A percentile compares a stretch with the other conserved stretches of the same genome.
Evolutionary conservation across 2,888 invertebrate species (phyloP).

Genomic region (Coremacera marginata): DNA sequence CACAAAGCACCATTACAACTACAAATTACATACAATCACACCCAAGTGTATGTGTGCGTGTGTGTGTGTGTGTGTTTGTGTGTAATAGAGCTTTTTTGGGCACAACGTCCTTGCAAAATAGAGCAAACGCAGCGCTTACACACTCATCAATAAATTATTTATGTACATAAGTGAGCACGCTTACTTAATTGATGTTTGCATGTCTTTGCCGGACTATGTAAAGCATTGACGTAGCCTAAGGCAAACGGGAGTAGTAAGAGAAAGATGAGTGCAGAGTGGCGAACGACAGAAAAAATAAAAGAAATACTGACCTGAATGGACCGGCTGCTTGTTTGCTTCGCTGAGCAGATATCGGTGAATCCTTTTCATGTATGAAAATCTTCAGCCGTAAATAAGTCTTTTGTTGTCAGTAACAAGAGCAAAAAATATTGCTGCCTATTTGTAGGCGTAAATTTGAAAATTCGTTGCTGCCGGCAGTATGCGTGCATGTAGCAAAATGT

Average conservation of each 20-base stretch:
- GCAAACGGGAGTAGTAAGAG: background rate
- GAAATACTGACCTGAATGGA: background rate
- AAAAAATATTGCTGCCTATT: slow-evolving; percentile 9
- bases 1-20: background rate
- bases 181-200: too few species aligned
- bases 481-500: too few species aligned
- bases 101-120: slow-evolving; percentile 3
- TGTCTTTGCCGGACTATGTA: too few species aligned
- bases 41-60: too few species aligned
- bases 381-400: slow-evolving; percentile 16
- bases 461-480: background rate
- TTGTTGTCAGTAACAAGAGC: slow-evolving; percentile 22
- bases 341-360: slow-evolving; percentile 9
- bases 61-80: too few species aligned
- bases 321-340: background rate
- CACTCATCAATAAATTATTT: slow-evolving; percentile 15
- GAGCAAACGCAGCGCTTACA: background rate
- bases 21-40: background rate
- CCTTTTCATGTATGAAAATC: slow-evolving; percentile 4
- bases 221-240: too few species aligned
- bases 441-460: slow-evolving; percentile 9
- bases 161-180: background rate
- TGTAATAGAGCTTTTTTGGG: background rate
- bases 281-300: too few species aligned
- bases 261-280: background rate